Evolutionary conservation across 2,113 vertebrate genomes (phyloP).

Genomic region (Gymnobelideus leadbeateri): DNA sequence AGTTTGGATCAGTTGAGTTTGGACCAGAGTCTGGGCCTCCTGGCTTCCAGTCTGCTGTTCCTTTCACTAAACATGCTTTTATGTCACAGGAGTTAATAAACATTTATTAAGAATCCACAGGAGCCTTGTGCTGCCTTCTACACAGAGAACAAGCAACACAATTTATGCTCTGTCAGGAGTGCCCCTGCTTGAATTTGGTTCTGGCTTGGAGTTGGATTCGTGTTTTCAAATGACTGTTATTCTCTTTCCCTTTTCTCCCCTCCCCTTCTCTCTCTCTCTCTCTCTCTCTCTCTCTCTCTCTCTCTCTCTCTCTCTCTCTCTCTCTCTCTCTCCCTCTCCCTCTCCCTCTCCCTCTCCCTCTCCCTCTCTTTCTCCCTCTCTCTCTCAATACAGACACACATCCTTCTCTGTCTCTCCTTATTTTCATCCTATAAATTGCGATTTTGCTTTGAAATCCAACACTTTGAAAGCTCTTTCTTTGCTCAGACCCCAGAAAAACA

Average conservation of each 20-base stretch:
- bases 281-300: neutral
- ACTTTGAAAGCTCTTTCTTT: neutral
- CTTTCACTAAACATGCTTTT: neutral
- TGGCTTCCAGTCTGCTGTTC: neutral
- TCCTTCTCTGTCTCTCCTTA: neutral
- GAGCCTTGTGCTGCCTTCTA: conserved; percentile 36
- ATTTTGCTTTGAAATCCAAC: neutral
- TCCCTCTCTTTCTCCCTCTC: no score
- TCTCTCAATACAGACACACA: no score
- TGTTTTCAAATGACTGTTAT: conserved; percentile 23
- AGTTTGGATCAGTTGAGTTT: neutral
- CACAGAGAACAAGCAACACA: neutral
- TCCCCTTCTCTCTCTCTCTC: no score
- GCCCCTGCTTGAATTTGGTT: conserved; percentile 33
- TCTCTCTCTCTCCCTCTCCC: no score
- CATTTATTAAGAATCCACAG: conserved; percentile 19
- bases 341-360: no score
- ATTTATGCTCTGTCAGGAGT: neutral
- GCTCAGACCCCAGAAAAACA: neutral
- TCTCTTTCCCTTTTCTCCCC: neutral
- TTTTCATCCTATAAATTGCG: neutral
- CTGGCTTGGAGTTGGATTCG: neutral
- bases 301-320: no score
- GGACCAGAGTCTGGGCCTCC: neutral
- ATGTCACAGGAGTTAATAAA: conserved; percentile 40